Conservation (phyloP, 2,113 vertebrate species). For the Saguinus imperator region DNA sequence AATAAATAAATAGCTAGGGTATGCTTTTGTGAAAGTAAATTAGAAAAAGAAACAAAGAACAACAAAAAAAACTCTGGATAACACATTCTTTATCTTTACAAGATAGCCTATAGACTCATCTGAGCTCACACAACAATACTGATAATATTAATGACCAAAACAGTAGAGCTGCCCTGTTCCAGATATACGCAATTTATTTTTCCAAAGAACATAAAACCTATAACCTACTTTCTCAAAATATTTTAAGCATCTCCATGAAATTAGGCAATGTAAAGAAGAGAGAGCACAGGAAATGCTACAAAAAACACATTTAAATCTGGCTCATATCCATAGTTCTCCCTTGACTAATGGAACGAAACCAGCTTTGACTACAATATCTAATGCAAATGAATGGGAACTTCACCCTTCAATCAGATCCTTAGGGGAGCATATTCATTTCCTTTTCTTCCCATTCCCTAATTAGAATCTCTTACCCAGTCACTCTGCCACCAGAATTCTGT, state of each 20-base stretch:
- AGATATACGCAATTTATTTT: not conserved
- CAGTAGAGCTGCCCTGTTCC: not conserved
- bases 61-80: not conserved
- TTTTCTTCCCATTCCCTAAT: conserved; percentile 56
- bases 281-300: not conserved
- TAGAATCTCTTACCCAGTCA: conserved; percentile 65
- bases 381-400: conserved; percentile 2
- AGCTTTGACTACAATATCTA: conserved; percentile 8
- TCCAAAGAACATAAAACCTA: not conserved
- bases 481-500: conserved; percentile 13
- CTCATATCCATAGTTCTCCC: not conserved
- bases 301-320: not conserved
- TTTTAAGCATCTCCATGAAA: not conserved
- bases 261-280: not conserved
- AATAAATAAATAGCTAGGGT: not conserved
- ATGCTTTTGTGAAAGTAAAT: not conserved
- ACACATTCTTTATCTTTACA: not conserved
- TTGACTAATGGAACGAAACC: not conserved
- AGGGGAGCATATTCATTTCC: conserved; percentile 35
- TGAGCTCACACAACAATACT: not conserved
- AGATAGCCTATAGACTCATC: not conserved
- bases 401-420: not conserved
- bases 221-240: not conserved
- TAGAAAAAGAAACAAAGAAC: not conserved
- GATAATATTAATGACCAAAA: not conserved